Evolutionary conservation across 2,888 invertebrate species (phyloP).

Genomic region (Melanophora roralis): DNA sequence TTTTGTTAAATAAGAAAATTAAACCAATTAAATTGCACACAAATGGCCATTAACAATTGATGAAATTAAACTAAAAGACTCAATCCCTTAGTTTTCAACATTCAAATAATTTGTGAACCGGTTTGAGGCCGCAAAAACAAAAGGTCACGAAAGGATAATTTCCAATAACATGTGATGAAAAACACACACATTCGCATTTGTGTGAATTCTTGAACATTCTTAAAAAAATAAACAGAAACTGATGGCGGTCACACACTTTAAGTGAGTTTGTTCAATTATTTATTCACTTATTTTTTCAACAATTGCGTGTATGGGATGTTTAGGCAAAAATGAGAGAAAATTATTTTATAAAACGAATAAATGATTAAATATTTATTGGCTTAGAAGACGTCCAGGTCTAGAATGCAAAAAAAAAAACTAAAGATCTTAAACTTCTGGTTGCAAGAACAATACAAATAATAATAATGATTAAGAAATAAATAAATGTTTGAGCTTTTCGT

Average conservation of each 20-base stretch:
- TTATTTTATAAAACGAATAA: constrained; percentile 49
- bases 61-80: constrained; percentile 52
- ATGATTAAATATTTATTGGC: constrained; percentile 56
- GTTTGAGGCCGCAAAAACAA: constrained; percentile 45
- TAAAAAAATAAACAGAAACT: constrained; percentile 34
- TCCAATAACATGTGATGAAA: constrained; percentile 55
- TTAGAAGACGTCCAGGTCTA: constrained; percentile 39
- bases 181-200: constrained; percentile 16
- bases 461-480: constrained; percentile 53
- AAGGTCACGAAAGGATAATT: constrained; percentile 66
- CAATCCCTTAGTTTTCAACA: constrained; percentile 8
- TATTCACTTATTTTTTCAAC: neutral
- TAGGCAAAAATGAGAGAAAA: constrained; percentile 49
- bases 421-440: constrained; percentile 17
- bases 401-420: constrained; percentile 5
- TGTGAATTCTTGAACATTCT: neutral
- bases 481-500: constrained; percentile 15
- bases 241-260: constrained; percentile 38
- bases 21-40: constrained; percentile 56
- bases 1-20: constrained; percentile 17
- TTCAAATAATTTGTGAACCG: no score
- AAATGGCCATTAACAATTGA: constrained; percentile 60
- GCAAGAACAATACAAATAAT: constrained; percentile 4
- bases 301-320: constrained; percentile 43
- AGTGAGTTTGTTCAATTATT: neutral